These are phyloP conservation scores for Tretioscincus oriximinensis DNA, from an alignment of 2,113 vertebrate genomes.

Conservation along the genomic window DNA sequence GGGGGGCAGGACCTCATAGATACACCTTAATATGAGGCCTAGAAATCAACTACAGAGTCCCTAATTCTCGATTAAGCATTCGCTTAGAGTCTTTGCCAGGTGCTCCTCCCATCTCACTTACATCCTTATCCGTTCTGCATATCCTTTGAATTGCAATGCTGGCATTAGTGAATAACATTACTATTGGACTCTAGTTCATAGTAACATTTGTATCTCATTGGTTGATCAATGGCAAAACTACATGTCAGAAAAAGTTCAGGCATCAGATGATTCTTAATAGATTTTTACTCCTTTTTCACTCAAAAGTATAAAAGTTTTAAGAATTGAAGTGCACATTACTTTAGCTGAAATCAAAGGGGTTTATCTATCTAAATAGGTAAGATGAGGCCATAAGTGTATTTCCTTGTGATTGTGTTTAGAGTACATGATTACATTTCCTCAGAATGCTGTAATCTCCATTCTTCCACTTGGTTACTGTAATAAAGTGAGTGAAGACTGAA, in stretches of 20 bases:
- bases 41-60: too few relatives aligned
- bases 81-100: neutral
- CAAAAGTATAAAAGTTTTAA: neutral
- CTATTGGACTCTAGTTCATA: neutral
- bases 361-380: neutral
- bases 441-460: neutral
- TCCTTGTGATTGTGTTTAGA: neutral
- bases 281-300: too few relatives aligned
- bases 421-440: neutral
- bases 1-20: too few relatives aligned
- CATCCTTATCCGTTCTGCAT: too few relatives aligned
- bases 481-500: neutral
- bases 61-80: too few relatives aligned
- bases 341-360: neutral
- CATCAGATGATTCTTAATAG: neutral
- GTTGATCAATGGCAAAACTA: neutral
- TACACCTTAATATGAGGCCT: too few relatives aligned
- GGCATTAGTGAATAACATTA: neutral
- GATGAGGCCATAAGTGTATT: neutral
- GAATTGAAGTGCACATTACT: neutral
- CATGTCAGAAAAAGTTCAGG: neutral
- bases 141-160: neutral
- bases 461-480: conserved; percentile 4
- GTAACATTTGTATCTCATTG: neutral
- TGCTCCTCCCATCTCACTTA: too few relatives aligned